Conservation (phyloP, 1,140 invertebrate genomes). For the Panulirus ornatus region DNA sequence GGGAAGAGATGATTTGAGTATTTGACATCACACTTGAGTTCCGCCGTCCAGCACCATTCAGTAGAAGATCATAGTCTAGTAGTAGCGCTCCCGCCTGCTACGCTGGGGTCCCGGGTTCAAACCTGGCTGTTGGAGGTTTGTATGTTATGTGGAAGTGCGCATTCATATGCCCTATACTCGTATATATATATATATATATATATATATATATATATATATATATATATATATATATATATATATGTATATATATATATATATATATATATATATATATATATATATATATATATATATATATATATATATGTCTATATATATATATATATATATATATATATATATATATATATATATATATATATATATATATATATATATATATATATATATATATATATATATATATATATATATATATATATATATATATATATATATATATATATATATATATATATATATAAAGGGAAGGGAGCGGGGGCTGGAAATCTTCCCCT, state of each 20-base stretch:
- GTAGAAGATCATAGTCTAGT: no score
- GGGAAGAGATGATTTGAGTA: background rate
- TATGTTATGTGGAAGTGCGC: no score
- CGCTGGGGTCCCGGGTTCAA: no score
- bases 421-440: constrained; percentile 14
- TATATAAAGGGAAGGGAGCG: no score
- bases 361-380: constrained; percentile 14
- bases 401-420: constrained; percentile 14
- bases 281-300: constrained; percentile 14
- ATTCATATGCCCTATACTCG: no score
- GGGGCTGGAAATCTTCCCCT: no score
- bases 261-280: constrained; percentile 14
- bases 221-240: constrained; percentile 14
- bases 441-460: no score
- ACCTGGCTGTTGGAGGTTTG: no score
- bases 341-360: constrained; percentile 14
- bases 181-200: constrained; percentile 14
- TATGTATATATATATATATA: constrained; percentile 11
- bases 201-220: constrained; percentile 14
- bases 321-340: constrained; percentile 14
- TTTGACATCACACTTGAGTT: background rate
- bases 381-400: constrained; percentile 14
- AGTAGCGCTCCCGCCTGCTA: no score
- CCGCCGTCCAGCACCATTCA: no score
- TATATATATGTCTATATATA: no score